These are phyloP conservation scores for Carassius carassius DNA, from an alignment of 2,113 vertebrate genomes.

Conservation along the genomic window DNA sequence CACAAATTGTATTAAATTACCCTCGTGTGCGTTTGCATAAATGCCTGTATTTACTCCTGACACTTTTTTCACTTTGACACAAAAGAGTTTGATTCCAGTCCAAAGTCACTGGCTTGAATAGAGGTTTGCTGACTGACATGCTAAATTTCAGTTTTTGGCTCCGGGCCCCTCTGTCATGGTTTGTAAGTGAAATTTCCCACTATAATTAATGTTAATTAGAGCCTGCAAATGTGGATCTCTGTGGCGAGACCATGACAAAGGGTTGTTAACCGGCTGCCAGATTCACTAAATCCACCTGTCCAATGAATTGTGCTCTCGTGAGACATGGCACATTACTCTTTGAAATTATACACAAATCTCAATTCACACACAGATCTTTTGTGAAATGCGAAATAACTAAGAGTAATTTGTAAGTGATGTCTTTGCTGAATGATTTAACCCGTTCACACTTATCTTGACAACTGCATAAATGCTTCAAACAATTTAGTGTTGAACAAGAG, in stretches of 20 bases:
- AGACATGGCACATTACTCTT: conserved; percentile 45
- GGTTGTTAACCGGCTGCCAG: conserved; percentile 81
- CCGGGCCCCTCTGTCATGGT: conserved; percentile 61
- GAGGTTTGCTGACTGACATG: conserved; percentile 58
- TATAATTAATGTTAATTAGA: conserved; percentile 81
- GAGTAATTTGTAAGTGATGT: conserved; percentile 23
- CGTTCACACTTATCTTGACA: neutral
- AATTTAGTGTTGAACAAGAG: conserved; percentile 12
- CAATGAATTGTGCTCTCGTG: conserved; percentile 67
- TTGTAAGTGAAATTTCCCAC: conserved; percentile 74
- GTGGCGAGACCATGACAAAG: conserved; percentile 79
- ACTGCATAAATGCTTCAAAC: neutral
- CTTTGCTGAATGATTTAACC: conserved; percentile 13
- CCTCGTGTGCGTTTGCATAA: conserved; percentile 16
- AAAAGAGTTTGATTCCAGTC: conserved; percentile 13
- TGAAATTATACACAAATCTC: conserved; percentile 35
- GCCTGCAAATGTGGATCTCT: conserved; percentile 75
- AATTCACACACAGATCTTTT: conserved; percentile 33
- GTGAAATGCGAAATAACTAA: conserved; percentile 32
- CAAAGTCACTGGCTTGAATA: conserved; percentile 50
- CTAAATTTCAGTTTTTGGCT: conserved; percentile 58
- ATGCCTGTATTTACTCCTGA: conserved; percentile 9
- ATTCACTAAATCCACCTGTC: conserved; percentile 80
- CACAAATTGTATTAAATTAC: neutral
- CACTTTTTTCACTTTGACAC: neutral